Evolutionary conservation across 2,797 vertebrate genomes (phyloP), one percentile per base, ranked within the genome.

Genomic region (Hozukius guyotensis): DNA sequence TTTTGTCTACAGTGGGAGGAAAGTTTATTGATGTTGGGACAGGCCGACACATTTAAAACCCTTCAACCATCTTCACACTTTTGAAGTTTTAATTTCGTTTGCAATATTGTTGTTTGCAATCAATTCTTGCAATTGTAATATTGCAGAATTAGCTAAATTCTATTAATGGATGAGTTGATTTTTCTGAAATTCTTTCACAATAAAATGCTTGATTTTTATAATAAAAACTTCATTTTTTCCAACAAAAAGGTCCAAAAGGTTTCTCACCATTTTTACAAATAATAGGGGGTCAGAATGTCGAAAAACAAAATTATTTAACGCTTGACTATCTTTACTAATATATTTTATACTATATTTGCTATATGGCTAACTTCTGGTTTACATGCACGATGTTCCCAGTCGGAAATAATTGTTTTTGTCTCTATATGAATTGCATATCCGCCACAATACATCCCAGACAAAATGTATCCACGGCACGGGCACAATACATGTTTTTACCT

Each of bases 1-100:
- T 90, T 92, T 89, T 84, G 90, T 90, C 86, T 87, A 56, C 65
- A 75, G 42, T 22, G 64, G 27, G 67, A 61, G 1, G 57, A 75
- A 74, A 64, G 82, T 81, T 81, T 36, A 60, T 22, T n/a, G 69
- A 69, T 14, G 25, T 38, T 14, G 42, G 10, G 64, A 66, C 59
- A 80, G 32, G 18, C 29, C 56, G 32, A 76, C 12, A 2, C 20
- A 36, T 46, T 57, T 67, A 66, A 68, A 78, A 36, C 8, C 25
- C 6, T 36, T 72, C 4, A 4, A 56, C 49, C 29, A 29, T 31
- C 20, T 77, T 73, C 22, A 53, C 56, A 42, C 16, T 59, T 42
- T 55, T 29, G 3, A 55, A 22, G 8, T 62, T 81, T 77, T 61
- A 4, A 12, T 71, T 71, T 20, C 10, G 1, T 63, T 56, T 42